These are phyloP conservation scores for Apantesis nais DNA, from an alignment of 2,888 invertebrate genomes.

Conservation along the genomic window DNA sequence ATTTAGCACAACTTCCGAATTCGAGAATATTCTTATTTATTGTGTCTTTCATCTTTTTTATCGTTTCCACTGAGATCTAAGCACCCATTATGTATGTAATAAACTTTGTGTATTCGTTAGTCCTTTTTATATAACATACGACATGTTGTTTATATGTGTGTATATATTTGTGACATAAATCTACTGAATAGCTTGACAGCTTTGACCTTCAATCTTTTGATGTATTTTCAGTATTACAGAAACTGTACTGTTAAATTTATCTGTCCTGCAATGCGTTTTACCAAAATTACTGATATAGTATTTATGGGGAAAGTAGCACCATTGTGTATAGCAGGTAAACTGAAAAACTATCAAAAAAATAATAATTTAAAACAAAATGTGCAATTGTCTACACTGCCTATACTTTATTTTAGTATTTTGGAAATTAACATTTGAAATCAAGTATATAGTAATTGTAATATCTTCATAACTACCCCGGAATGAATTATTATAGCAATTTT, in stretches of 20 bases:
- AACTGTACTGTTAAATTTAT: background rate
- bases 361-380: background rate
- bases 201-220: background rate
- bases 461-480: background rate
- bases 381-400: too few relatives aligned
- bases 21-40: conserved; percentile 35
- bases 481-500: background rate
- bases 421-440: too few relatives aligned
- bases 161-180: conserved; percentile 5
- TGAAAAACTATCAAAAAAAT: too few relatives aligned
- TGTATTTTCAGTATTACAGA: background rate
- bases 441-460: too few relatives aligned
- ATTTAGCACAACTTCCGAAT: conserved; percentile 20
- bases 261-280: background rate
- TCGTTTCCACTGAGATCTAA: conserved; percentile 32
- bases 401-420: background rate
- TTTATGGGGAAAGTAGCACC: too few relatives aligned
- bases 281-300: background rate
- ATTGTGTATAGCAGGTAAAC: too few relatives aligned
- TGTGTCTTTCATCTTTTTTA: conserved; percentile 41
- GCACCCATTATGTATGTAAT: conserved; percentile 37
- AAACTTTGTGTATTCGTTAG: conserved; percentile 42
- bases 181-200: background rate
- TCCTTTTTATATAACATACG: conserved; percentile 12
- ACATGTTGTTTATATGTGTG: conserved; percentile 11